Conservation (phyloP, 1,140 invertebrate genomes). For the Latrodectus geometricus region DNA sequence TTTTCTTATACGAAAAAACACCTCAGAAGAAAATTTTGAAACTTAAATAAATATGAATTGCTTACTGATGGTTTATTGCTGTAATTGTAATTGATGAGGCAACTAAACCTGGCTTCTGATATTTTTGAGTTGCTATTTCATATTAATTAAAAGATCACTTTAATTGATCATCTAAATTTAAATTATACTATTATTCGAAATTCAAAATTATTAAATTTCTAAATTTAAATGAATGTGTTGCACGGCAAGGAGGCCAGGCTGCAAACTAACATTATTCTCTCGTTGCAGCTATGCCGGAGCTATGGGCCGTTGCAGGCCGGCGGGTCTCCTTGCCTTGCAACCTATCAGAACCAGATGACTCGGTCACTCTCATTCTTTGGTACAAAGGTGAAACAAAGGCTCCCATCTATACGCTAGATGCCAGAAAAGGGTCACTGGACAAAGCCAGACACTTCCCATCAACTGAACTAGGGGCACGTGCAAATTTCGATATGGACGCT, state of each 20-base stretch:
- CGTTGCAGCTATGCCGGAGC: slow-evolving; percentile 63
- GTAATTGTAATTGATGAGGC: no score
- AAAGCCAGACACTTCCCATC: slow-evolving; percentile 63
- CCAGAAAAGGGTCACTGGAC: slow-evolving; percentile 59
- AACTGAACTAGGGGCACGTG: slow-evolving; percentile 61
- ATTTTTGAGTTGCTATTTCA: no score
- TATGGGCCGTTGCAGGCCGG: slow-evolving; percentile 77
- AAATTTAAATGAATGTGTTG: slow-evolving; percentile 9
- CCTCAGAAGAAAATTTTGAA: no score
- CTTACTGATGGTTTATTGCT: no score
- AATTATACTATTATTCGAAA: background rate
- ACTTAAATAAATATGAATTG: no score
- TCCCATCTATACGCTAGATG: slow-evolving; percentile 65
- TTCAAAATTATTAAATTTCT: background rate
- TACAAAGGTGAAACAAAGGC: slow-evolving; percentile 78
- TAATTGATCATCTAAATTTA: background rate
- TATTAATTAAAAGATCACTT: no score
- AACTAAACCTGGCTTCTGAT: no score
- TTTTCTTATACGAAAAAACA: no score
- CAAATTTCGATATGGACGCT: slow-evolving; percentile 63
- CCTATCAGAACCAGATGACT: slow-evolving; percentile 79
- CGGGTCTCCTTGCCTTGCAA: slow-evolving; percentile 84
- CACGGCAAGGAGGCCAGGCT: slow-evolving; percentile 54
- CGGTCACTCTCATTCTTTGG: slow-evolving; percentile 85
- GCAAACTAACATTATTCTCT: slow-evolving; percentile 56